Percentiles rank a stretch among this genome's conserved stretches.
Conservation (phyloP, 2,113 vertebrate species). For the Rhabdomys dilectus region DNA sequence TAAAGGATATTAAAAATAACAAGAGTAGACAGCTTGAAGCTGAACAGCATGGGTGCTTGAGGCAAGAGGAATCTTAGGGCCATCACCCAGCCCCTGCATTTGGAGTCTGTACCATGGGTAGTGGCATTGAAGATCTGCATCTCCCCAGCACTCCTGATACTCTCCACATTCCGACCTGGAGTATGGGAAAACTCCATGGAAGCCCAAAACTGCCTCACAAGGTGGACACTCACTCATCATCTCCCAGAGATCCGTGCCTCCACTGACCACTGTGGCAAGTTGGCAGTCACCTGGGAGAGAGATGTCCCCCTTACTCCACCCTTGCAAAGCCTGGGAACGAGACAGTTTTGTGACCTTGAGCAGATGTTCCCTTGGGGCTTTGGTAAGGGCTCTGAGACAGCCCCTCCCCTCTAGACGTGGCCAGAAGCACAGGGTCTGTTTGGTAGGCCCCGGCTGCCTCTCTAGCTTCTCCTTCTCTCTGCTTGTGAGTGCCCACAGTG, state of each 20-base stretch:
- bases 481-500: not conserved
- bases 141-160: not conserved
- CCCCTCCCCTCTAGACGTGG: accelerated
- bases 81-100: not conserved
- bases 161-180: accelerated
- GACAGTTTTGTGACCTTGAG: not conserved
- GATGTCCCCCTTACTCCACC: not conserved
- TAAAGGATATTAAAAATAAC: conserved; percentile 72
- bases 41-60: too few relatives aligned
- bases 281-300: not conserved
- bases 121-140: accelerated
- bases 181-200: not conserved
- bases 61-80: not conserved
- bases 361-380: not conserved
- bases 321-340: accelerated
- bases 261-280: not conserved
- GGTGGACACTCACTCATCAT: not conserved
- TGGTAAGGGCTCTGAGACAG: not conserved
- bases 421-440: accelerated
- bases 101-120: accelerated
- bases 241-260: not conserved
- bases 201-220: accelerated
- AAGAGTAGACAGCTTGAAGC: not conserved
- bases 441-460: accelerated
- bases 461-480: not conserved